Base-by-base conservation (phyloP, 2,797 vertebrate species). In the Schizothorax lantsangensis region DNA sequence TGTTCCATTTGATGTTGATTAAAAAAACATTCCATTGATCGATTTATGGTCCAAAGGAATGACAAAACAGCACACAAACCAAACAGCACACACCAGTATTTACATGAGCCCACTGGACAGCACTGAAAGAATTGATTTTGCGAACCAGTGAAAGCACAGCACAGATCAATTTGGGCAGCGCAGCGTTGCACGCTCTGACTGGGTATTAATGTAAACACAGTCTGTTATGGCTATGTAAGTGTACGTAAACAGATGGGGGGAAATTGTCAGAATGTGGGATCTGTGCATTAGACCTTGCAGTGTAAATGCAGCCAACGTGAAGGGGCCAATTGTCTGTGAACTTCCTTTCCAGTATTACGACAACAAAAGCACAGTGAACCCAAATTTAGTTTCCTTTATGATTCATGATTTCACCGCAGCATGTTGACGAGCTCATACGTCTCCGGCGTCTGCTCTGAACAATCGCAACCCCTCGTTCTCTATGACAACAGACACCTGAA, bases 401-500 rank as follows among this genome's bases (percentile, higher is more conserved):
- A 83, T 84, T 84, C 38, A 49, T 72, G 77, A 66, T 72, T 82
- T 83, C 66, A 47, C 36, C 38, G 26, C 33, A 80, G 72, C 30
- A 74, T 26, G 21, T 19, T 72, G 9, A 69, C 49, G 52, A 84
- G 36, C 77, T 59, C 80, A 26, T 38, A 15, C 11, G 8, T 79
- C 68, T 68, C 40, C 2, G 21, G 38, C 26, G 21, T 79, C 83
- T 59, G 80, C 19, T 47, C 6, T 4, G 43, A 84, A 54, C 8
- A 21, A 74, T 74, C 7, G 30, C 79, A 26, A 75, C 71, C 57
- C n/a, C 26, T 47, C 30, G 38, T 89, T 85, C 64, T n/a, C 26
- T 79, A 49, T 17, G 54, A 78, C 78, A 64, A 26, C 68, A 66
- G 66, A 66, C 79, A 87, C 75, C 74, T 71, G 47, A 90, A 69